Conservation (phyloP, 2,888 invertebrate genomes). For the Conistra vaccinii region DNA sequence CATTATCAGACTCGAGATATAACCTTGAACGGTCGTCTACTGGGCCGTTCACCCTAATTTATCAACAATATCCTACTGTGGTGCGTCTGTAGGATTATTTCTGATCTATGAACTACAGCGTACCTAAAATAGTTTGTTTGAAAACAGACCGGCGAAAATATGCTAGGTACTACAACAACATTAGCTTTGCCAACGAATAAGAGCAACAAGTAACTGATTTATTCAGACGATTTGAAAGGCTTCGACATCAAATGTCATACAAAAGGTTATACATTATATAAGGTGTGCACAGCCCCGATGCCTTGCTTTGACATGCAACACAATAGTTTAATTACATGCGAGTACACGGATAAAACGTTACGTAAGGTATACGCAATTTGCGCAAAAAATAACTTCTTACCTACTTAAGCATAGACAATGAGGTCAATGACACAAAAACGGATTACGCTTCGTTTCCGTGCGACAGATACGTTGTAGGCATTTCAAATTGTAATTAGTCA, state of each 20-base stretch:
- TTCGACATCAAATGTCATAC: slow-evolving; percentile 83
- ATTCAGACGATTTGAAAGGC: slow-evolving; percentile 77
- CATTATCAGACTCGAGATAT: slow-evolving; percentile 62
- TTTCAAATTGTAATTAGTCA: slow-evolving; percentile 82
- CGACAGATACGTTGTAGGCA: slow-evolving; percentile 79
- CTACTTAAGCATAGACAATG: slow-evolving; percentile 79
- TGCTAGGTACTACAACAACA: slow-evolving; percentile 65
- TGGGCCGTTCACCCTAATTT: slow-evolving; percentile 67
- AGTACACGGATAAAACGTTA: slow-evolving; percentile 77
- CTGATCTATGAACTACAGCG: slow-evolving; percentile 66
- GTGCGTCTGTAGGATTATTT: slow-evolving; percentile 67
- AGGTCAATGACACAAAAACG: slow-evolving; percentile 87
- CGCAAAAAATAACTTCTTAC: slow-evolving; percentile 81
- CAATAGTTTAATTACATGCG: slow-evolving; percentile 84
- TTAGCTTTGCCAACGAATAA: slow-evolving; percentile 61
- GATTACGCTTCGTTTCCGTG: slow-evolving; percentile 79
- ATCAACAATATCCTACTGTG: slow-evolving; percentile 60
- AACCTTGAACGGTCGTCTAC: slow-evolving; percentile 65
- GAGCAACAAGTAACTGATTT: slow-evolving; percentile 80
- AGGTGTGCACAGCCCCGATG: slow-evolving; percentile 72
- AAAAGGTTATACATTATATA: slow-evolving; percentile 87
- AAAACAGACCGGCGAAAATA: slow-evolving; percentile 75
- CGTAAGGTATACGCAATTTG: slow-evolving; percentile 80
- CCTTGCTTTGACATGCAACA: slow-evolving; percentile 78
- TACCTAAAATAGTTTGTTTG: slow-evolving; percentile 73